A percentile compares a stretch with the other conserved stretches of the same genome.
phyloP scores from a whole-genome alignment of 1,140 invertebrate species.

The Agrilus planipennis region DNA sequence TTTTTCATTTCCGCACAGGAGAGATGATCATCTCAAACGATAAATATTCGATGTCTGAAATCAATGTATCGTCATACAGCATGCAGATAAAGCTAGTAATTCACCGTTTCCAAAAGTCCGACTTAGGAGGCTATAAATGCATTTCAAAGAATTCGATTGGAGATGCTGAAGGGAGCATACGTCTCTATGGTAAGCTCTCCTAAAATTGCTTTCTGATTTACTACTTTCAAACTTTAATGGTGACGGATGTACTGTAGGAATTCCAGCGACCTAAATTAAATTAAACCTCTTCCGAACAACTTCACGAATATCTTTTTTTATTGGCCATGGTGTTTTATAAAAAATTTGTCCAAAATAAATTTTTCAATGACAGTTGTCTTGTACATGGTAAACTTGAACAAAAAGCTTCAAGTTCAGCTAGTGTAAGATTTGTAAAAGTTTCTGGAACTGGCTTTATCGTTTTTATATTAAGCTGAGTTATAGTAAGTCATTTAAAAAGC shows the following conservation, averaged over 20 bases:
- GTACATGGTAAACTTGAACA: not conserved
- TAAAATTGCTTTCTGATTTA: constrained; percentile 25
- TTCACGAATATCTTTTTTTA: constrained; percentile 9
- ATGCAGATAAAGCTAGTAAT: constrained; percentile 71
- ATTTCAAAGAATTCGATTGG: constrained; percentile 87
- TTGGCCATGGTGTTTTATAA: constrained; percentile 9
- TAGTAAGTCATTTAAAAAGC: too few species aligned
- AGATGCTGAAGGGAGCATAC: constrained; percentile 74
- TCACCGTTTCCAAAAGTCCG: constrained; percentile 56
- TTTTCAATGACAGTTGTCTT: too few species aligned
- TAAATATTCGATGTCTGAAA: constrained; percentile 65
- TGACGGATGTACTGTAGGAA: constrained; percentile 25
- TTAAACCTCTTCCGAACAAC: constrained; percentile 27
- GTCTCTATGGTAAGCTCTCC: constrained; percentile 66
- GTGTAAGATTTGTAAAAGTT: too few species aligned
- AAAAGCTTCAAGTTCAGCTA: constrained; percentile 1
- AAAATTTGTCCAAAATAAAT: constrained; percentile 7
- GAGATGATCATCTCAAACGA: constrained; percentile 79
- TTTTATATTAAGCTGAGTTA: too few species aligned
- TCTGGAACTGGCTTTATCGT: too few species aligned
- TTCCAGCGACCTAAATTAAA: constrained; percentile 28
- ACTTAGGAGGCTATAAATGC: constrained; percentile 84
- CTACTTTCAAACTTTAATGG: constrained; percentile 29
- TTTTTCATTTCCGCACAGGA: constrained; percentile 39
- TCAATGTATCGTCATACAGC: constrained; percentile 60